phyloP scores from a whole-genome alignment of 2,797 vertebrate genomes.

The Podargus strigoides region DNA sequence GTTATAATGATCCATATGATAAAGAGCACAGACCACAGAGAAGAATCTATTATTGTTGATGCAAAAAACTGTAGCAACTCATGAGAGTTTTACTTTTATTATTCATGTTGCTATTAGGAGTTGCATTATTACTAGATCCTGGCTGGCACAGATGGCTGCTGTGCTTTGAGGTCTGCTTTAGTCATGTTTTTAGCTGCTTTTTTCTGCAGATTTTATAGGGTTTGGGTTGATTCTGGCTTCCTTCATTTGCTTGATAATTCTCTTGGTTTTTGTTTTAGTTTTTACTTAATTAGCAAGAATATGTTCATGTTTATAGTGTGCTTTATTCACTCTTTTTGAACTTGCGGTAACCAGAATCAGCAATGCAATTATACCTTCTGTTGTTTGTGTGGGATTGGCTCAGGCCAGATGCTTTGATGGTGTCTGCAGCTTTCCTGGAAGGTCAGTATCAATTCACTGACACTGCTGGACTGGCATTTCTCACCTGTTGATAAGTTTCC shows the following conservation, averaged over 20 bases:
- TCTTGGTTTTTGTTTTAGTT: constrained; percentile 58
- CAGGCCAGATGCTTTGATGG: background rate
- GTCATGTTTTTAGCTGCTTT: constrained; percentile 44
- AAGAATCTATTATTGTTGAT: constrained; percentile 52
- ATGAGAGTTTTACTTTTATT: constrained; percentile 66
- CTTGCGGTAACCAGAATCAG: constrained; percentile 37
- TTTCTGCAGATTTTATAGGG: constrained; percentile 57
- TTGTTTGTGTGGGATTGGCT: constrained; percentile 17
- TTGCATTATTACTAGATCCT: constrained; percentile 65
- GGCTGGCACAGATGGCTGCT: constrained; percentile 64
- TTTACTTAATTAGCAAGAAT: constrained; percentile 68
- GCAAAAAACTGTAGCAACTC: constrained; percentile 41
- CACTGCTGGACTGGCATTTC: background rate
- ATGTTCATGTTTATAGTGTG: constrained; percentile 42
- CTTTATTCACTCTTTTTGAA: constrained; percentile 45
- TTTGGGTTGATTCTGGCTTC: constrained; percentile 61
- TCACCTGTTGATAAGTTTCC: background rate
- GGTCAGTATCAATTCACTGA: constrained; percentile 12
- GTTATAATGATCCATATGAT: constrained; percentile 53
- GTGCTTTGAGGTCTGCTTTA: constrained; percentile 63
- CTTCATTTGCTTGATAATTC: constrained; percentile 70
- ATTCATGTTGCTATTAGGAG: constrained; percentile 67
- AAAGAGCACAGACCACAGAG: constrained; percentile 63
- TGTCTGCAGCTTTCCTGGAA: constrained; percentile 11
- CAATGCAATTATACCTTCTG: constrained; percentile 38